Conservation (phyloP, 2,888 invertebrate species). For the Dryomyza anilis region DNA sequence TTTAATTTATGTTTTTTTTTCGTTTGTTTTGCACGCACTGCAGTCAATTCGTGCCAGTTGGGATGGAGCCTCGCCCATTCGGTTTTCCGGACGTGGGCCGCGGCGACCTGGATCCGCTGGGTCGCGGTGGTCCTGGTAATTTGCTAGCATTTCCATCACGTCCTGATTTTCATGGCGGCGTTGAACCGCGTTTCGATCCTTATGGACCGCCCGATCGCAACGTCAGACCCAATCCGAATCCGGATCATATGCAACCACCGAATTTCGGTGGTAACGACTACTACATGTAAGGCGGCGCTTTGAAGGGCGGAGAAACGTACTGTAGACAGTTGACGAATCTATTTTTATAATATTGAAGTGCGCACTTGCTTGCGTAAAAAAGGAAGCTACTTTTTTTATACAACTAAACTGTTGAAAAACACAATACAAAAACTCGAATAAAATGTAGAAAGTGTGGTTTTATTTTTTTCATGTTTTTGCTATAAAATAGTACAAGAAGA, state of each 20-base stretch:
- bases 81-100: constrained; percentile 67
- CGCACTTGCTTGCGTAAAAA: too few relatives aligned
- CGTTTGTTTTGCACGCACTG: constrained; percentile 20
- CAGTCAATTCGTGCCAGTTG: constrained; percentile 35
- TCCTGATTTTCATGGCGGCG: constrained; percentile 33
- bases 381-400: too few relatives aligned
- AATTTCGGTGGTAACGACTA: constrained; percentile 61
- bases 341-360: too few relatives aligned
- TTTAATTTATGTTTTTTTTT: constrained; percentile 12
- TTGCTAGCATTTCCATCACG: constrained; percentile 46
- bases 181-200: constrained; percentile 74
- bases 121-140: constrained; percentile 60
- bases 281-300: constrained; percentile 52
- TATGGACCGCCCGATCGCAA: constrained; percentile 72
- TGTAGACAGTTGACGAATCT: too few relatives aligned
- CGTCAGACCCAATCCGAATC: constrained; percentile 64
- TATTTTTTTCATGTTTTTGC: too few relatives aligned
- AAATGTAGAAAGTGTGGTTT: too few relatives aligned
- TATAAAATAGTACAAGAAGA: too few relatives aligned
- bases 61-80: constrained; percentile 44
- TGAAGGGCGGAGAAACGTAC: too few relatives aligned
- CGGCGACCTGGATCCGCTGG: constrained; percentile 79
- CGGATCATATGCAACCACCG: constrained; percentile 75
- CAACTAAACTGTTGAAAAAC: too few relatives aligned
- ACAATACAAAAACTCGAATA: too few relatives aligned